Evolutionary conservation across 64 coral and sea anemone genomes (phyloP), one percentile per base, ranked within the genome.

Genomic region (Stichodactyla helianthus): DNA sequence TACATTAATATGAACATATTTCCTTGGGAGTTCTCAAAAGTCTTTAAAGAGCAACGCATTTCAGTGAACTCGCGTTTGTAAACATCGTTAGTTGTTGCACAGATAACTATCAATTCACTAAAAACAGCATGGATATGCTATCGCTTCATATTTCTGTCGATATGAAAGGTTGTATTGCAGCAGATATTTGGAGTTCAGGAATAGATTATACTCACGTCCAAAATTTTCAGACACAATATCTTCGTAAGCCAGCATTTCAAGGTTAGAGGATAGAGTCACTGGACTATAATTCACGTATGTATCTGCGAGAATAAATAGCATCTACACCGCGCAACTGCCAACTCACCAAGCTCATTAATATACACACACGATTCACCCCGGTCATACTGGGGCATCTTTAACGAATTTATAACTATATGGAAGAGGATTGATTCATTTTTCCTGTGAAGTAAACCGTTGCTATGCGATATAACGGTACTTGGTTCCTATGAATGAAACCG

Each of bases 181-280:
- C 7, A 65, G 62, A n/a, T 22, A 27, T 74, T 31, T 74, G 1
- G 9, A 74, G 68, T 27, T 74, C 10, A 65, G 2, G 6, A 31
- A 35, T 35, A 14, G 25, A 27, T 13, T 4, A 74, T 20, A 96
- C 94, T 96, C 88, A 96, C 94, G 90, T 82, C 94, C 94, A 93
- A 96, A 96, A 60, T 96, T 96, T 51, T 96, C 88, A 15, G 94
- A 96, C 17, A 95, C 78, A 54, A 81, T 54, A 81, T 81, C 78
- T 28, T 81, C 78, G 78, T 81, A 81, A 81, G 78, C n/a, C 18
- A 81, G 19, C 78, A 81, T 81, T 52, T 74, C 68, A 11, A 13
- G 7, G 68, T 12, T 10, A 9, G 68, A 27, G 8, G 68, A 74
- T 74, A n/a, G 68, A 28, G 62, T 65, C 55, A 74, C 68, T 74